Percentiles rank a stretch among this genome's conserved stretches.
Evolutionary conservation across 2,113 vertebrate species (phyloP).

Genomic region (Chascanopsetta lugubris): DNA sequence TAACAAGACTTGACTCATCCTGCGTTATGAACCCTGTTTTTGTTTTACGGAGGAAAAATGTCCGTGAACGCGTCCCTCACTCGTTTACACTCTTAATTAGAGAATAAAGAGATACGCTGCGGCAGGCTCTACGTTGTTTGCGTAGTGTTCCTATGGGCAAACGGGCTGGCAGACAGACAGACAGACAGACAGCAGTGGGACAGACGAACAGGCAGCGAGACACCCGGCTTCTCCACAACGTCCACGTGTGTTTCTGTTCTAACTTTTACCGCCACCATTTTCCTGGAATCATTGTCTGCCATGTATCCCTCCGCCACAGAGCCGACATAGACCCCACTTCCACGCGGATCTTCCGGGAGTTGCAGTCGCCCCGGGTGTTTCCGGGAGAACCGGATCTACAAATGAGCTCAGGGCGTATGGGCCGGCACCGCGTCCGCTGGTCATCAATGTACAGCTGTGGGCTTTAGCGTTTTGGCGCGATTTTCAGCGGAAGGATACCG

Average conservation of each 20-base stretch:
- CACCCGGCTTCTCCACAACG: conserved; percentile 68
- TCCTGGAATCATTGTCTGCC: conserved; percentile 72
- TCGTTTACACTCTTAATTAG: too few relatives aligned
- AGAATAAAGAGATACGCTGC: too few relatives aligned
- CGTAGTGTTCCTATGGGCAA: too few relatives aligned
- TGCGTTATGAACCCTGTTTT: too few relatives aligned
- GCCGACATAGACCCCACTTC: conserved; percentile 33
- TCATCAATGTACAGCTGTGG: rapidly evolving
- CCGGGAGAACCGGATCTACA: background rate
- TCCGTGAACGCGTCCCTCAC: too few relatives aligned
- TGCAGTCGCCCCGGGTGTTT: rapidly evolving
- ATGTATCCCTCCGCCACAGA: conserved; percentile 62
- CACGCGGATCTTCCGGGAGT: rapidly evolving
- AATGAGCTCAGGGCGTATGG: rapidly evolving
- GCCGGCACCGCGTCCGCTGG: rapidly evolving
- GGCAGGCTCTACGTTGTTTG: background rate
- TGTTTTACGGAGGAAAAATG: too few relatives aligned
- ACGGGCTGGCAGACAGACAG: conserved; percentile 4
- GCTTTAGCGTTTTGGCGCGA: conserved; percentile 77
- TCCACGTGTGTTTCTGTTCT: conserved; percentile 73
- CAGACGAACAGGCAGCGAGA: conserved; percentile 37
- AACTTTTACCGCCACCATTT: conserved; percentile 73
- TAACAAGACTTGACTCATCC: too few relatives aligned
- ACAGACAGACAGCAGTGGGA: conserved; percentile 8
- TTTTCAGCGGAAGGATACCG: conserved; percentile 65